phyloP scores from a whole-genome alignment of 2,888 invertebrate genomes.

The Drosophila cyrtoloma region DNA sequence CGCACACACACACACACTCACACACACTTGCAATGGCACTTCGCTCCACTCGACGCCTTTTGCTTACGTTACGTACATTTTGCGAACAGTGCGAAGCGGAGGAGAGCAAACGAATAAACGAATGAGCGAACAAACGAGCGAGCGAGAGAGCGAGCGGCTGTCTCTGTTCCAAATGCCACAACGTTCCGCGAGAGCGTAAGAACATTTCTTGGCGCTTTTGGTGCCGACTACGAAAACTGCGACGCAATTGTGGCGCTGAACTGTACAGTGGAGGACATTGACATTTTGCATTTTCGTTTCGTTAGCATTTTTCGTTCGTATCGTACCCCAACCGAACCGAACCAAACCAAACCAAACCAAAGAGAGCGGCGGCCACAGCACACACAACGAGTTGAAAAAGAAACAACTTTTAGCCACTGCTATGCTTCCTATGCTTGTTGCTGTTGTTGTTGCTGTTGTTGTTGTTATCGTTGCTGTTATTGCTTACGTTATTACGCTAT shows the following conservation, averaged over 20 bases:
- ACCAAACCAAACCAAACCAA: not conserved
- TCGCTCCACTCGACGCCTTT: conserved; percentile 44
- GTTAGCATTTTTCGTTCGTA: conserved; percentile 81
- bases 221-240: conserved; percentile 73
- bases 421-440: conserved; percentile 16
- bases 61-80: conserved; percentile 54
- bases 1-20: conserved; percentile 8
- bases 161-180: conserved; percentile 63
- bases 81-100: conserved; percentile 16
- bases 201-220: conserved; percentile 57
- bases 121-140: conserved; percentile 14
- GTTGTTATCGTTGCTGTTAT: conserved; percentile 11
- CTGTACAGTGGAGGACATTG: conserved; percentile 83
- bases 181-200: conserved; percentile 54
- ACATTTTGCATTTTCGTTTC: conserved; percentile 84
- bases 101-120: conserved; percentile 23
- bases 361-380: conserved; percentile 31
- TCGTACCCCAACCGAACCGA: conserved; percentile 40
- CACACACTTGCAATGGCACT: conserved; percentile 28
- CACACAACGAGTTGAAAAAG: conserved; percentile 56
- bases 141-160: conserved; percentile 21
- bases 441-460: conserved; percentile 2
- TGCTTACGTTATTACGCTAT: conserved; percentile 47
- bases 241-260: conserved; percentile 80
- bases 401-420: conserved; percentile 58